phyloP scores from a whole-genome alignment of 2,797 vertebrate genomes.

The Salmo trutta region DNA sequence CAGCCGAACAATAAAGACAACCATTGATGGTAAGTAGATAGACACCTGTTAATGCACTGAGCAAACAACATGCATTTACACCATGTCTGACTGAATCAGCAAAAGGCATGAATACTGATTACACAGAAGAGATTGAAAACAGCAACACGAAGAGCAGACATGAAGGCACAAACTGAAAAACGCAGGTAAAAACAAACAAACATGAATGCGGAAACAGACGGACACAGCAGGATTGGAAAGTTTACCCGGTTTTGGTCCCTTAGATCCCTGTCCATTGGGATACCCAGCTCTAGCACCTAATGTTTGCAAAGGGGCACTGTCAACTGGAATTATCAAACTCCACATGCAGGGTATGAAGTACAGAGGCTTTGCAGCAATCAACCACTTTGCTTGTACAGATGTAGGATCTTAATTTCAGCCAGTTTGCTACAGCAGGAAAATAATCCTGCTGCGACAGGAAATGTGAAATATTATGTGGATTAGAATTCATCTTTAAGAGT shows the following conservation, averaged over 20 bases:
- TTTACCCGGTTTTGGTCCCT: constrained; percentile 53
- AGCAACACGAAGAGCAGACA: not conserved
- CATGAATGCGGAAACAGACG: not conserved
- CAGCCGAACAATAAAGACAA: not conserved
- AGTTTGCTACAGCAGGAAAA: no score
- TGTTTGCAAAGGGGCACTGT: constrained; percentile 22
- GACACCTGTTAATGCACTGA: constrained; percentile 31
- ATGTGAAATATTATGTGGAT: no score
- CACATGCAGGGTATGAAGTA: not conserved
- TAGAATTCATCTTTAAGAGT: no score
- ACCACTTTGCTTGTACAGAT: no score
- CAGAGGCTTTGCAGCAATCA: not conserved
- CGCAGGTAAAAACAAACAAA: constrained; percentile 14
- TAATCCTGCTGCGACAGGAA: no score
- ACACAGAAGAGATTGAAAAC: constrained; percentile 22
- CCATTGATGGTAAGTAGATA: not conserved
- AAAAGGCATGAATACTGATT: not conserved
- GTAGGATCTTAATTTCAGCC: no score
- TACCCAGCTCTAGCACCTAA: constrained; percentile 28
- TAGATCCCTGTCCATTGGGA: constrained; percentile 30
- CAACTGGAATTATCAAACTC: not conserved
- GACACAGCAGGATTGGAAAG: not conserved
- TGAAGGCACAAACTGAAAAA: constrained; percentile 18
- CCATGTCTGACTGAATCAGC: constrained; percentile 8
- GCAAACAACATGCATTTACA: constrained; percentile 10